These are phyloP conservation scores for Beroe ovata DNA, from an alignment of 37 sponge, comb jelly and placozoan genomes.

Conservation along the genomic window DNA sequence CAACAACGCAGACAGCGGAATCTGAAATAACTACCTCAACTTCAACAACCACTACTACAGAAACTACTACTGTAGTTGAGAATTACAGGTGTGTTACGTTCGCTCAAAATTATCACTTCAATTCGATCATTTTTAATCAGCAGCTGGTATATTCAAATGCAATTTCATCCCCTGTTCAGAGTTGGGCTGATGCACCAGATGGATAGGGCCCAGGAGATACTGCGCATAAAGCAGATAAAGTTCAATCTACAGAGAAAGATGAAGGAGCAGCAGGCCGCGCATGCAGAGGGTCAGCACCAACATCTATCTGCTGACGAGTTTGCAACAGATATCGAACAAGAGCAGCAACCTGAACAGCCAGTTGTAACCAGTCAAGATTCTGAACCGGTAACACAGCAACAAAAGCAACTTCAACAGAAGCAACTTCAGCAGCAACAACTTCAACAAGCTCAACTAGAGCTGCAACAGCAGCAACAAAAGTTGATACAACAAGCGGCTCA, in stretches of 20 bases:
- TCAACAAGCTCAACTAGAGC: neutral
- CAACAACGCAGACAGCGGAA: neutral
- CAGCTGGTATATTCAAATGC: too few relatives aligned
- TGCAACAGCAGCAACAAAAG: slow-evolving; percentile 1
- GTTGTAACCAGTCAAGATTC: neutral
- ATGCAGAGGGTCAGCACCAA: neutral
- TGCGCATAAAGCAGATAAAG: neutral
- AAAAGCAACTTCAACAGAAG: neutral
- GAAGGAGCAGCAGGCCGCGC: neutral
- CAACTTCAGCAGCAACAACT: neutral
- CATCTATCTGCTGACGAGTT: neutral
- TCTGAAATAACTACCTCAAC: neutral
- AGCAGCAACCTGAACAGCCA: neutral
- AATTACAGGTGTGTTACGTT: too few relatives aligned
- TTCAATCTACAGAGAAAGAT: neutral
- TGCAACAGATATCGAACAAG: too few relatives aligned
- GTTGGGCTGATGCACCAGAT: too few relatives aligned
- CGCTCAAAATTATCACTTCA: too few relatives aligned
- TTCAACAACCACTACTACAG: neutral
- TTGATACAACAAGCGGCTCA: neutral
- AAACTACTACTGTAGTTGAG: neutral
- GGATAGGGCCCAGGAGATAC: neutral
- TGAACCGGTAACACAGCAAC: neutral
- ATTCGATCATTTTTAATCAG: too few relatives aligned
- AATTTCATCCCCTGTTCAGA: too few relatives aligned